These are phyloP conservation scores for Corythornis leucogaster DNA, from an alignment of 2,797 vertebrate genomes.

Conservation along the genomic window DNA sequence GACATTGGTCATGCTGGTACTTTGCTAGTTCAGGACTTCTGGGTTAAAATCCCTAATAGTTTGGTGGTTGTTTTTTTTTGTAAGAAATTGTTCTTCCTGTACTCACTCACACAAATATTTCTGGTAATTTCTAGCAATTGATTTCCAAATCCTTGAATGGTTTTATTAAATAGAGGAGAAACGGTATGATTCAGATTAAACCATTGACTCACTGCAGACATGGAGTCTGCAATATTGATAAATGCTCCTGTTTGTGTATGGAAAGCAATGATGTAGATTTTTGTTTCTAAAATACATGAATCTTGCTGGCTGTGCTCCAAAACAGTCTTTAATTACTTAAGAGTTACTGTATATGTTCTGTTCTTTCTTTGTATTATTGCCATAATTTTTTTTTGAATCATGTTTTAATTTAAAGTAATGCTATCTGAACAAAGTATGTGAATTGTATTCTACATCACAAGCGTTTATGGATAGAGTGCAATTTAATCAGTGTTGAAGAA, in stretches of 20 bases:
- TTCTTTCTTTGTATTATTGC: not conserved
- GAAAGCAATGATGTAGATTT: not conserved
- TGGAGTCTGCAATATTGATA: not conserved
- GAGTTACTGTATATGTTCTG: not conserved
- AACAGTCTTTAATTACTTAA: not conserved
- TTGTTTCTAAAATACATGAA: not conserved
- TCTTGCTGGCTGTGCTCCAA: not conserved
- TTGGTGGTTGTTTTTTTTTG: not conserved
- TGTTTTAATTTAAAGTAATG: not conserved
- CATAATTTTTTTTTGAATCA: not conserved
- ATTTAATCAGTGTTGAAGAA: not conserved
- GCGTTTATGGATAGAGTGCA: not conserved
- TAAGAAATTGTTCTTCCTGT: not conserved
- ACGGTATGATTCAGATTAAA: not conserved
- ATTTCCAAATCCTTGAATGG: not conserved
- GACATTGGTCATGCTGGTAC: not conserved
- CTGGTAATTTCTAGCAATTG: not conserved
- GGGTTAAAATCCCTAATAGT: not conserved
- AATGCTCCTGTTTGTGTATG: not conserved
- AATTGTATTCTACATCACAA: not conserved
- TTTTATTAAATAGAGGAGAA: not conserved
- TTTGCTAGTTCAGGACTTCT: not conserved
- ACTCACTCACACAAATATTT: not conserved
- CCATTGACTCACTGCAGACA: not conserved
- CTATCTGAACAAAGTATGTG: not conserved